These are phyloP conservation scores for Uropsilus gracilis DNA, from an alignment of 2,113 vertebrate genomes.

Conservation along the genomic window DNA sequence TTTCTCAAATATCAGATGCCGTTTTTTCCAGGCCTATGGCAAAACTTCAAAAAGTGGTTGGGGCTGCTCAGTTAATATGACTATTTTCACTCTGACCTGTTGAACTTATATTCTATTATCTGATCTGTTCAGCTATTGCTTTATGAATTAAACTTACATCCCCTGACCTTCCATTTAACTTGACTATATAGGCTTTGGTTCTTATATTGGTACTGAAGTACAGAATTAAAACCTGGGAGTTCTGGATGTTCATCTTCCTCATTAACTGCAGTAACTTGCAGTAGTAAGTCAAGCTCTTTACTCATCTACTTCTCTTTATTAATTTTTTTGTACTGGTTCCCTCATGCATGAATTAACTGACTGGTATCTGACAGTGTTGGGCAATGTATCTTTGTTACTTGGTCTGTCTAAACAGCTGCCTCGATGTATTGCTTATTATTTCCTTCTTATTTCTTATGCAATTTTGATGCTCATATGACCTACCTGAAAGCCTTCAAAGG, in stretches of 20 bases:
- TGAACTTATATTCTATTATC: neutral
- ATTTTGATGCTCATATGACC: no score
- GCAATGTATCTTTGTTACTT: no score
- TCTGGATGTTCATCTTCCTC: neutral
- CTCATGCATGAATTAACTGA: no score
- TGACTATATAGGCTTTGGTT: neutral
- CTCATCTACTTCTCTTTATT: neutral
- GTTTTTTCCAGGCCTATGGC: neutral
- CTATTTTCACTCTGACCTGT: slow-evolving; percentile 1
- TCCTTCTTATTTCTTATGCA: no score
- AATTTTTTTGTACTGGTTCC: no score
- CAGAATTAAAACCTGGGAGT: neutral
- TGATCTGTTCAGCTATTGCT: neutral
- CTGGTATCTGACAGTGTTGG: no score
- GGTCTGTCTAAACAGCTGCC: no score
- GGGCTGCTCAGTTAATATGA: neutral
- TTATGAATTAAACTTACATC: neutral
- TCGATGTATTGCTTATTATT: no score
- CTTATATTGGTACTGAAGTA: neutral
- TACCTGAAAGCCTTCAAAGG: no score
- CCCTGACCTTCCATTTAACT: neutral
- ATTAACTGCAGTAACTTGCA: neutral
- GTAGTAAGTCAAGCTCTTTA: neutral
- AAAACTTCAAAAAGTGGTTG: neutral
- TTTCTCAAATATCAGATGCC: neutral